A percentile compares a stretch with the other conserved stretches of the same genome.
These are phyloP conservation scores for Tinamus guttatus DNA, from an alignment of 2,113 vertebrate genomes.

Conservation along the genomic window DNA sequence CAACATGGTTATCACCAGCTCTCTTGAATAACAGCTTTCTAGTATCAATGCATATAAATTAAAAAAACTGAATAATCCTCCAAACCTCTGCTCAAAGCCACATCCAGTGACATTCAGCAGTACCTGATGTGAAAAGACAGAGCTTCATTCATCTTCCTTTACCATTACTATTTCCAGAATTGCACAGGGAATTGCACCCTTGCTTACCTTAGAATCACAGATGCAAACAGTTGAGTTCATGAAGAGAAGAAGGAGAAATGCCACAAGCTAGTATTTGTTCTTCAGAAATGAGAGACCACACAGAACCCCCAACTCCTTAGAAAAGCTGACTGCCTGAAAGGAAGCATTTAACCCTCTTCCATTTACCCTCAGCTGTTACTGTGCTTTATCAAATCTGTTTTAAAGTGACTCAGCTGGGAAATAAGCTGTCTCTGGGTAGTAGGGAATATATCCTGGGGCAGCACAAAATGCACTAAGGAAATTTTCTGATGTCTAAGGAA, in stretches of 20 bases:
- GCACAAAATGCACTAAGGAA: background rate
- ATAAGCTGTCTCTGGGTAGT: background rate
- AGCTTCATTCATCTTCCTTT: background rate
- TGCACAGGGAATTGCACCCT: background rate
- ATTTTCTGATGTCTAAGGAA: background rate
- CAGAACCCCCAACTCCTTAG: fast-evolving
- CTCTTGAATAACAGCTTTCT: background rate
- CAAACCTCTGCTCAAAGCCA: background rate
- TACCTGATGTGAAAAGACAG: fast-evolving
- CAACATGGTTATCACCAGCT: fast-evolving
- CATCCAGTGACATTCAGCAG: background rate
- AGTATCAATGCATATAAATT: background rate
- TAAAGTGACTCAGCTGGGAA: background rate
- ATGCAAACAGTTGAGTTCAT: background rate
- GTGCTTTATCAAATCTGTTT: background rate
- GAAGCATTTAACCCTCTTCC: background rate
- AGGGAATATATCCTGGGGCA: background rate
- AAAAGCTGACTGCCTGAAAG: background rate
- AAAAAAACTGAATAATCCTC: background rate
- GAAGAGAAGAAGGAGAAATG: background rate
- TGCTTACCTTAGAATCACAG: background rate
- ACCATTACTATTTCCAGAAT: fast-evolving
- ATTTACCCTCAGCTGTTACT: background rate
- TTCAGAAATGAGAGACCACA: background rate
- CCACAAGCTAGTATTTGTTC: fast-evolving